Evolutionary conservation across 2,797 vertebrate species (phyloP).

Genomic region (Parauchenoglanis ngamensis): DNA sequence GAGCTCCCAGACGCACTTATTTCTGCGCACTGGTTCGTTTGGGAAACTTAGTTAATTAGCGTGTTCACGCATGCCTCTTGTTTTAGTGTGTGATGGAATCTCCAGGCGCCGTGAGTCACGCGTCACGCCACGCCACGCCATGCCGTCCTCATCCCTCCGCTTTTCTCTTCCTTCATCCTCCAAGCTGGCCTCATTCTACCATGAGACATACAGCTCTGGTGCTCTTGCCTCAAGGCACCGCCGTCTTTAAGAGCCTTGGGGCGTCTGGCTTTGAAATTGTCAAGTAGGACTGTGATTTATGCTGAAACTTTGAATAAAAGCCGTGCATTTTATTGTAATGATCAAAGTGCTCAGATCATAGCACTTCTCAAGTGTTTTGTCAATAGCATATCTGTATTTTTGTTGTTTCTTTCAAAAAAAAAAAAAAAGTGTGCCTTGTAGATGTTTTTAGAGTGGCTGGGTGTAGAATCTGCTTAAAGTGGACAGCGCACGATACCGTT

Average conservation of each 20-base stretch:
- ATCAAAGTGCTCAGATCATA: background rate
- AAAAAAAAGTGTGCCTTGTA: background rate
- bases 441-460: background rate
- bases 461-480: background rate
- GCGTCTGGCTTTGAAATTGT: conserved; percentile 36
- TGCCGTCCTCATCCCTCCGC: background rate
- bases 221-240: conserved; percentile 35
- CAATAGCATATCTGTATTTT: background rate
- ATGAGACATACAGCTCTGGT: conserved; percentile 5
- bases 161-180: conserved; percentile 13
- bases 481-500: background rate
- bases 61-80: conserved; percentile 48
- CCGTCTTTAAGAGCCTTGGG: conserved; percentile 37
- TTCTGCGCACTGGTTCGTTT: conserved; percentile 66
- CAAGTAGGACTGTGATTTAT: conserved; percentile 24
- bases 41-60: conserved; percentile 71
- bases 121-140: conserved; percentile 9
- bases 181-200: conserved; percentile 50
- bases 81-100: conserved; percentile 60
- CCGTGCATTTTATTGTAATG: background rate
- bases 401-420: background rate
- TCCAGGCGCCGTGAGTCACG: conserved; percentile 46
- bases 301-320: background rate
- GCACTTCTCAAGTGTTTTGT: background rate
- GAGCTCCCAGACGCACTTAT: conserved; percentile 67